Percentiles rank a stretch among this genome's conserved stretches.
Evolutionary conservation across 2,113 vertebrate genomes (phyloP).

Genomic region (Phaethon lepturus): DNA sequence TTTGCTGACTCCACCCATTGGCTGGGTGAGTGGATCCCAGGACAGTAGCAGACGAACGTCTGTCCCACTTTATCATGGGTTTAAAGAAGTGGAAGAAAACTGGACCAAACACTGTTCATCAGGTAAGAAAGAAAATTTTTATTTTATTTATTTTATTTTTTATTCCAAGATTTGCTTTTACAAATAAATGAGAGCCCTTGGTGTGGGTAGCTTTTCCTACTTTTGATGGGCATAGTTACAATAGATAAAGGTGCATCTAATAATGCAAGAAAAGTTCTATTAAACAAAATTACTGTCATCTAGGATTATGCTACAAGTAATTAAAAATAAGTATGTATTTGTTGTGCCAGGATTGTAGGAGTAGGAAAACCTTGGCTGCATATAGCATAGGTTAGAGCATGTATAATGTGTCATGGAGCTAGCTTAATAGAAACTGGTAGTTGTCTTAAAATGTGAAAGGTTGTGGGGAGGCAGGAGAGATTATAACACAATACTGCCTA

Average conservation of each 20-base stretch:
- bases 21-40: slow-evolving; percentile 82
- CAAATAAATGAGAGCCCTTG: background rate
- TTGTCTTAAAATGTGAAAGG: background rate
- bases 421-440: background rate
- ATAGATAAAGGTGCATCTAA: background rate
- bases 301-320: background rate
- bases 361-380: background rate
- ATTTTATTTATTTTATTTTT: too few species aligned
- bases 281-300: background rate
- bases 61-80: slow-evolving; percentile 90
- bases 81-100: slow-evolving; percentile 98
- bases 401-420: fast-evolving
- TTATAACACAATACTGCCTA: fast-evolving
- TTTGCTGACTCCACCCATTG: slow-evolving; percentile 89
- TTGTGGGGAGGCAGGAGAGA: background rate
- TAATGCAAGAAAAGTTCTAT: background rate
- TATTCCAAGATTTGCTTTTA: background rate
- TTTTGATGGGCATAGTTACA: background rate
- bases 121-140: slow-evolving; percentile 75
- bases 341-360: background rate
- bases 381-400: background rate
- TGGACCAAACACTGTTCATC: slow-evolving; percentile 94
- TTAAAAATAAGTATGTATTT: background rate
- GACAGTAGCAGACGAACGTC: slow-evolving; percentile 81
- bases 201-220: background rate